Conservation (phyloP, 35 echinoderm and acorn worm genomes). For the Hemicentrotus pulcherrimus region DNA sequence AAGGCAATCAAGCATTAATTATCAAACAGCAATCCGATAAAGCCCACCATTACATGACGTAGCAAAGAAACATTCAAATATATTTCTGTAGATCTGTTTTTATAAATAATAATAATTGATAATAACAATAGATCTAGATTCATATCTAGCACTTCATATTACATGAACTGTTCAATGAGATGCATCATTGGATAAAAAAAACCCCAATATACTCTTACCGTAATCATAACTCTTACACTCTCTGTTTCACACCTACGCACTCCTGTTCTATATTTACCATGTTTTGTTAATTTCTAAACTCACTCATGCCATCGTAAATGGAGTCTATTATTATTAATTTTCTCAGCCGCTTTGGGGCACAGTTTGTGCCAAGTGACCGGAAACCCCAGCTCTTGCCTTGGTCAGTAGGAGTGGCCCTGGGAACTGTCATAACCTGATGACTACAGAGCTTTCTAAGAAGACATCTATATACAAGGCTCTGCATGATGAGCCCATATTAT, state of each 20-base stretch:
- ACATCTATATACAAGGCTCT: no score
- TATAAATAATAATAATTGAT: no score
- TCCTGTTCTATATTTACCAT: background rate
- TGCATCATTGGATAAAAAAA: no score
- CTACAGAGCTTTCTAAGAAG: background rate
- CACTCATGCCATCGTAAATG: background rate
- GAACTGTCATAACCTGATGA: background rate
- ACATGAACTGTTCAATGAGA: no score
- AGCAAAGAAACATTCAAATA: background rate
- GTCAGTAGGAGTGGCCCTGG: background rate
- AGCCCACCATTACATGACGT: background rate
- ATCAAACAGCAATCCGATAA: background rate
- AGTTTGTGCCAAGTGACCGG: constrained; percentile 22
- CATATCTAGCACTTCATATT: no score
- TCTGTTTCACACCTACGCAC: background rate
- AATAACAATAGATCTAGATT: no score
- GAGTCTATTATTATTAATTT: constrained; percentile 25
- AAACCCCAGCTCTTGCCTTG: background rate
- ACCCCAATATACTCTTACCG: no score
- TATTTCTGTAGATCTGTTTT: background rate
- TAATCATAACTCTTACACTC: background rate
- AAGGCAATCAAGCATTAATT: background rate
- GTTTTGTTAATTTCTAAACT: background rate
- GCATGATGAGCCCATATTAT: no score
- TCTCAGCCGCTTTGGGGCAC: background rate